A percentile compares a stretch with the other conserved stretches of the same genome.
Evolutionary conservation across 2,888 invertebrate species (phyloP).

Genomic region (Eristalinus sepulchralis): DNA sequence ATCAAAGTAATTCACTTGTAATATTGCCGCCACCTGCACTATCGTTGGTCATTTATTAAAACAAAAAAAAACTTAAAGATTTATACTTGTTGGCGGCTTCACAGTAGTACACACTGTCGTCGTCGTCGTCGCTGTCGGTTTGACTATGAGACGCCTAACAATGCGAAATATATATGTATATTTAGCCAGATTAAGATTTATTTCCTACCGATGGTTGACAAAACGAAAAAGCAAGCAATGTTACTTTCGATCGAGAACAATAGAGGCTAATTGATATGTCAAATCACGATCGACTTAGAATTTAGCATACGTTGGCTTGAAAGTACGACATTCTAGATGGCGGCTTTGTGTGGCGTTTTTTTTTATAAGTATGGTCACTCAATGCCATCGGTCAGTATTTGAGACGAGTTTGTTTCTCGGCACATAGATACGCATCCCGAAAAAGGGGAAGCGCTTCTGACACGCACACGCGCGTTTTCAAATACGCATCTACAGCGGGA

Average conservation of each 20-base stretch:
- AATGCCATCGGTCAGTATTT: slow-evolving; percentile 57
- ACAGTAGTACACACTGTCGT: slow-evolving; percentile 20
- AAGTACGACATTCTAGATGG: slow-evolving; percentile 56
- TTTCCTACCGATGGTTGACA: slow-evolving; percentile 58
- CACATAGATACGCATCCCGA: slow-evolving; percentile 34
- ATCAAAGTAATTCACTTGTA: slow-evolving; percentile 59
- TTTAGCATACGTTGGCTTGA: slow-evolving; percentile 65
- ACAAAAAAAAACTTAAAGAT: slow-evolving; percentile 26
- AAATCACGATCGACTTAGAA: slow-evolving; percentile 62
- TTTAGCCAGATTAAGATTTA: slow-evolving; percentile 49
- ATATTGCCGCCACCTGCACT: slow-evolving; percentile 48
- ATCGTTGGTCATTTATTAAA: slow-evolving; percentile 40
- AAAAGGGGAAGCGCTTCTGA: slow-evolving; percentile 54
- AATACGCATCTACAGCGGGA: slow-evolving; percentile 1
- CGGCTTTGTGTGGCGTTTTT: slow-evolving; percentile 53
- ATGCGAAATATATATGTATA: slow-evolving; percentile 21
- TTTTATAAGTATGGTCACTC: slow-evolving; percentile 61
- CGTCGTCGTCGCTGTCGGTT: background rate
- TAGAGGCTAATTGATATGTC: slow-evolving; percentile 67
- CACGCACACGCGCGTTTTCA: slow-evolving; percentile 20
- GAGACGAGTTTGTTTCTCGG: slow-evolving; percentile 21
- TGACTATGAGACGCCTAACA: slow-evolving; percentile 48
- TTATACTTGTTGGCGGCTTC: slow-evolving; percentile 28
- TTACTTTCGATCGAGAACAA: slow-evolving; percentile 59
- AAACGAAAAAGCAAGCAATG: slow-evolving; percentile 52